phyloP scores from a whole-genome alignment of 1,140 invertebrate species.

The Pectinophora gossypiella region DNA sequence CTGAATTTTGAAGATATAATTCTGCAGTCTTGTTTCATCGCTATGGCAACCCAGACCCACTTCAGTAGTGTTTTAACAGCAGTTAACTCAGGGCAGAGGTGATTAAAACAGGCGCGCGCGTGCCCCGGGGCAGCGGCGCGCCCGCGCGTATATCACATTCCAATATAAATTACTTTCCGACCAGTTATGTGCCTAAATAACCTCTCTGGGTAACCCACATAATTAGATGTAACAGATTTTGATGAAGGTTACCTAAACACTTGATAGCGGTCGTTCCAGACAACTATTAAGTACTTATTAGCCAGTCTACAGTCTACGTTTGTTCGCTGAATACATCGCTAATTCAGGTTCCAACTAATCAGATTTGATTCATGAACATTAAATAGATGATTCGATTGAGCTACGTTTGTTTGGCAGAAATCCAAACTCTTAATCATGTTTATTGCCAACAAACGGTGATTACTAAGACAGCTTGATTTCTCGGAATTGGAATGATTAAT shows the following conservation, averaged over 20 bases:
- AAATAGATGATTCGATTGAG: not conserved
- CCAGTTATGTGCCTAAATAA: constrained; percentile 52
- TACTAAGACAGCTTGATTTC: too few relatives aligned
- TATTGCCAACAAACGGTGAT: too few relatives aligned
- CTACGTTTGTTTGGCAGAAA: not conserved
- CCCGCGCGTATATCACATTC: constrained; percentile 68
- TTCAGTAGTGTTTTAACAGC: constrained; percentile 46
- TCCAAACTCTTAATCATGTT: too few relatives aligned
- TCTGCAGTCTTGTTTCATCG: too few relatives aligned
- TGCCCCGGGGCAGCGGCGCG: constrained; percentile 42
- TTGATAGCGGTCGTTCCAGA: too few relatives aligned
- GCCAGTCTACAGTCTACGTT: too few relatives aligned
- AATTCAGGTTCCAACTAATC: not conserved
- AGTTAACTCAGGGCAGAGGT: constrained; percentile 43
- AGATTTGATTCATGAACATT: not conserved
- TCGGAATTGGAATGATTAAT: too few relatives aligned
- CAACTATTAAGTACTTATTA: too few relatives aligned
- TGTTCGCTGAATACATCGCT: not conserved
- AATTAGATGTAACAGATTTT: constrained; percentile 30
- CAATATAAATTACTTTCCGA: constrained; percentile 69
- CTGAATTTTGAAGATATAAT: too few relatives aligned
- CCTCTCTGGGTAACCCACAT: constrained; percentile 22
- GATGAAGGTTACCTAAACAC: not conserved
- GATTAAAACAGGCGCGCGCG: constrained; percentile 58
- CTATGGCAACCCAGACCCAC: too few relatives aligned